A percentile compares a stretch with the other conserved stretches of the same genome.
These are phyloP conservation scores for Hipparchia sbordonii DNA, from an alignment of 2,888 invertebrate species.

Conservation along the genomic window DNA sequence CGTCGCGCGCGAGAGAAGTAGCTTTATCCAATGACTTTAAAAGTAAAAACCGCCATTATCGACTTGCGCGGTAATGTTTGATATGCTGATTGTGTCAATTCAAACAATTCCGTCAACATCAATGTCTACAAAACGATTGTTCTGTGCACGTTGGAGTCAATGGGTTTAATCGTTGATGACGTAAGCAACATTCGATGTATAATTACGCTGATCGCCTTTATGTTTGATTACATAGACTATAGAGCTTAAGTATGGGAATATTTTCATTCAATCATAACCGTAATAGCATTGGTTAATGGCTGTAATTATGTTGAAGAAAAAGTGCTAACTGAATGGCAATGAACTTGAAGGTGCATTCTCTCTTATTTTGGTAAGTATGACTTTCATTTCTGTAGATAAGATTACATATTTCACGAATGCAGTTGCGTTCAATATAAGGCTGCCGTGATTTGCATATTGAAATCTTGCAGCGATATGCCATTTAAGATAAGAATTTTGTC, in stretches of 20 bases:
- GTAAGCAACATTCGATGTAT: slow-evolving; percentile 8
- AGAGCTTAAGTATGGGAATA: slow-evolving; percentile 19
- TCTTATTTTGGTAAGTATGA: slow-evolving; percentile 16
- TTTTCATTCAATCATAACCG: slow-evolving; percentile 18
- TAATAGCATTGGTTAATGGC: slow-evolving; percentile 20
- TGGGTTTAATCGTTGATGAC: slow-evolving; percentile 1
- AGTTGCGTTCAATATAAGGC: slow-evolving; percentile 1
- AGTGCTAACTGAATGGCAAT: slow-evolving; percentile 21
- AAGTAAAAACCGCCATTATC: no score
- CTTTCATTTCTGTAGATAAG: slow-evolving; percentile 20
- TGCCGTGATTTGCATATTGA: neutral
- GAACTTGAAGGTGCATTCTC: slow-evolving; percentile 25
- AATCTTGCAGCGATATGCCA: neutral
- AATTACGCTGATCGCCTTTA: slow-evolving; percentile 10
- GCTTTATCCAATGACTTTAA: no score
- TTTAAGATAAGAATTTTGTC: neutral
- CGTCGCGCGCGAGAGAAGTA: no score
- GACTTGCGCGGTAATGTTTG: no score
- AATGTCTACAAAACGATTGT: neutral
- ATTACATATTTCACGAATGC: neutral
- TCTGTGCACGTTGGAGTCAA: neutral
- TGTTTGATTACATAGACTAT: slow-evolving; percentile 14
- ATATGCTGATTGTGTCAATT: neutral
- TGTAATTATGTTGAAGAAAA: slow-evolving; percentile 22
- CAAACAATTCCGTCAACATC: neutral